phyloP scores from a whole-genome alignment of 2,113 vertebrate species.

The Tauraco erythrolophus region DNA sequence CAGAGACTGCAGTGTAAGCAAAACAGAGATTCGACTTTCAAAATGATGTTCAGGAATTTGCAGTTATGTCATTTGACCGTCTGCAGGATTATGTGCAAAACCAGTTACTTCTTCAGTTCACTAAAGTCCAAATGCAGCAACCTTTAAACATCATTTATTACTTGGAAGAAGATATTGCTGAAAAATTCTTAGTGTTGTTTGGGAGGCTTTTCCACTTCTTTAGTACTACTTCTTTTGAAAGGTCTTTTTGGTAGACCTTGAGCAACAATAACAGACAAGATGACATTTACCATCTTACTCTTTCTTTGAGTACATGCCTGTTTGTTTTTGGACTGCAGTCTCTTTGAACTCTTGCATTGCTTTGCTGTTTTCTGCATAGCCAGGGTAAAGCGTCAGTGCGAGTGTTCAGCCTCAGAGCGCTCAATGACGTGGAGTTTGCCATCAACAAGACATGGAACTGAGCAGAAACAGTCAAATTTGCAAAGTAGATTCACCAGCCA shows the following conservation, averaged over 20 bases:
- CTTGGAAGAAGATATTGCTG: neutral
- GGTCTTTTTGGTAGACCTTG: neutral
- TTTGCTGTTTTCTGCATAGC: neutral
- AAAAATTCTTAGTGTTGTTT: neutral
- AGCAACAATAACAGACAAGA: neutral
- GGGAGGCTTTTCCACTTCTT: neutral
- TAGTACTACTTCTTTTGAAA: neutral
- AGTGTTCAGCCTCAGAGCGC: neutral
- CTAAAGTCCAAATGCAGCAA: neutral
- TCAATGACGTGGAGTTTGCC: neutral
- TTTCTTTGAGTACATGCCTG: neutral
- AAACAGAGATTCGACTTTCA: neutral
- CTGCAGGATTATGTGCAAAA: neutral
- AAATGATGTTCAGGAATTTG: neutral
- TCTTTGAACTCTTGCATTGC: neutral
- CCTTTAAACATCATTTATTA: neutral
- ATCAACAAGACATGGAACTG: neutral
- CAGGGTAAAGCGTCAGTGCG: neutral
- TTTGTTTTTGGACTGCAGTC: neutral
- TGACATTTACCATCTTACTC: neutral
- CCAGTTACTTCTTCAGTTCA: neutral
- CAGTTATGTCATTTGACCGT: neutral
- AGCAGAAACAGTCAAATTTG: neutral
- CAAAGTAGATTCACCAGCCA: neutral
- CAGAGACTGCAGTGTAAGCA: neutral